Evolutionary conservation across 2,888 invertebrate genomes (phyloP).

Genomic region (Cephonodes hylas): DNA sequence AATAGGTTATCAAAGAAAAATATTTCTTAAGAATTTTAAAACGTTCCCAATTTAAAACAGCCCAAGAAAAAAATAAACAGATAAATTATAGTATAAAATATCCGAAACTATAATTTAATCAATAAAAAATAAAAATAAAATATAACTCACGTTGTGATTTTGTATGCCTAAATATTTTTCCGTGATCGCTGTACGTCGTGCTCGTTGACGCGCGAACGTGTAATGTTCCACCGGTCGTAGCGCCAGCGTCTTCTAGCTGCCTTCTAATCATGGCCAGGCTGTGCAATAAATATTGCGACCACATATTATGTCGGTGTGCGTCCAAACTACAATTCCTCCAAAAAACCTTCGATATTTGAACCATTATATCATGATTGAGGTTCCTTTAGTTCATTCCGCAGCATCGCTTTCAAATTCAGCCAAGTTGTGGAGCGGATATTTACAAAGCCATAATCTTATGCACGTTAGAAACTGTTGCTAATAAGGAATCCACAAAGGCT

Average conservation of each 20-base stretch:
- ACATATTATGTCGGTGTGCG: background rate
- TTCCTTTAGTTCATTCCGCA: too few species aligned
- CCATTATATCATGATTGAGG: too few species aligned
- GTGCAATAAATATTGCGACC: constrained; percentile 32
- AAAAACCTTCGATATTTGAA: background rate
- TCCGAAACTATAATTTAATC: background rate
- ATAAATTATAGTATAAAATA: background rate
- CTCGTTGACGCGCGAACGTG: constrained; percentile 31
- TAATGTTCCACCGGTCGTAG: constrained; percentile 26
- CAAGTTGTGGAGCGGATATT: too few species aligned
- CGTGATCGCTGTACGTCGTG: constrained; percentile 24
- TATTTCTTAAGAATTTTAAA: constrained; percentile 8
- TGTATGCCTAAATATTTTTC: constrained; percentile 18
- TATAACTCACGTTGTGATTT: constrained; percentile 28
- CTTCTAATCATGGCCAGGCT: constrained; percentile 28
- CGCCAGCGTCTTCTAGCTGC: constrained; percentile 17
- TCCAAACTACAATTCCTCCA: background rate
- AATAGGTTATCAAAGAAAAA: too few species aligned
- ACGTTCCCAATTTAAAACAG: too few species aligned
- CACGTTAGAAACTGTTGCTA: too few species aligned
- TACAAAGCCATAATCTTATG: too few species aligned
- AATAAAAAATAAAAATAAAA: constrained; percentile 15
- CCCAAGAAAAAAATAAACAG: constrained; percentile 18
- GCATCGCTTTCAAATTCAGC: too few species aligned
- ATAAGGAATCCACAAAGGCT: too few species aligned